phyloP scores from a whole-genome alignment of 2,113 vertebrate genomes.

The Sturnus vulgaris region DNA sequence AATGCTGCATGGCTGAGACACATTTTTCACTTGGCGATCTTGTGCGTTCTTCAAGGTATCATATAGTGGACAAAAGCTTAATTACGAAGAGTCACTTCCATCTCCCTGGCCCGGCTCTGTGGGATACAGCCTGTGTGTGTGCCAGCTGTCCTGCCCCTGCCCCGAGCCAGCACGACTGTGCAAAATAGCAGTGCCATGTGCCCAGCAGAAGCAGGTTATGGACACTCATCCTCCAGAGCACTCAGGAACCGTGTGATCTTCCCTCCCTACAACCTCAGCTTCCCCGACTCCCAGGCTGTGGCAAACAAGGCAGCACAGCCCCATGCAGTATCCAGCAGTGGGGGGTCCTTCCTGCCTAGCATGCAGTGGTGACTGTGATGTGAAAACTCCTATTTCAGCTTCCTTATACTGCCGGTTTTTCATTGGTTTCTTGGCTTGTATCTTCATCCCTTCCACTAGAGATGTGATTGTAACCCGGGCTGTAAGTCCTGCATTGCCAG shows the following conservation, averaged over 20 bases:
- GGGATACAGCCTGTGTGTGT: neutral
- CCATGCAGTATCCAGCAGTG: neutral
- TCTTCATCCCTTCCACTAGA: neutral
- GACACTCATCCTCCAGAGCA: neutral
- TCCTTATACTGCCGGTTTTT: neutral
- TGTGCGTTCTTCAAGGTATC: neutral
- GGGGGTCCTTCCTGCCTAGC: neutral
- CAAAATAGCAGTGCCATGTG: neutral
- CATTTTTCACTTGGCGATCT: neutral
- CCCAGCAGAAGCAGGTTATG: neutral
- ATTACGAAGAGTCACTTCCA: neutral
- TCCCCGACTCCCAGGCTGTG: neutral
- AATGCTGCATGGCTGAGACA: neutral
- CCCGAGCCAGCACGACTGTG: fast-evolving
- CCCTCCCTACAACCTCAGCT: fast-evolving
- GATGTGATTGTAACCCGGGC: neutral
- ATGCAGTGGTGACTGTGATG: neutral
- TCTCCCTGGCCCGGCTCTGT: neutral
- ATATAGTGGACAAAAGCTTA: neutral
- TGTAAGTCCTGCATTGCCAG: neutral
- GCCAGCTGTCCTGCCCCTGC: neutral
- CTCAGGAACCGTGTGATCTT: fast-evolving
- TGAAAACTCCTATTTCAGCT: neutral
- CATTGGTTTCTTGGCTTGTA: neutral
- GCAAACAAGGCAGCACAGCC: fast-evolving